Conservation (phyloP, 2,113 vertebrate genomes). For the Deroptyus accipitrinus region DNA sequence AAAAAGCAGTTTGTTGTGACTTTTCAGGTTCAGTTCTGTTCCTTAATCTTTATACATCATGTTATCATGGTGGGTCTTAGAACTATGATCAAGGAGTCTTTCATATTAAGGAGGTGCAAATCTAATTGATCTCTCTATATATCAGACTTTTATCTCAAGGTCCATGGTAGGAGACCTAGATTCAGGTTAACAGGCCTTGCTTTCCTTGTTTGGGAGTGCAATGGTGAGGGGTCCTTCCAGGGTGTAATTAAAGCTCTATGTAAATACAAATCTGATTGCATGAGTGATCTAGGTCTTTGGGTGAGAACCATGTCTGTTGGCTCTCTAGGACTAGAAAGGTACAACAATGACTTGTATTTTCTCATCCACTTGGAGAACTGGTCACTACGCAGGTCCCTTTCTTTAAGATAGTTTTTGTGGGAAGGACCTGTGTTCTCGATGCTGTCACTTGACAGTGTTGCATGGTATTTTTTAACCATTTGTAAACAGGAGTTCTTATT, state of each 20-base stretch:
- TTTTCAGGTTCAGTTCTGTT: not conserved
- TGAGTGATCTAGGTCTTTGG: not conserved
- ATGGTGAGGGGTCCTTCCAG: not conserved
- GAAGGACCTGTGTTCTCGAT: not conserved
- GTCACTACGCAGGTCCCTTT: accelerated
- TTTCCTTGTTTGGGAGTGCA: not conserved
- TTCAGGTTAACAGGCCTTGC: not conserved
- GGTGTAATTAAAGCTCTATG: not conserved
- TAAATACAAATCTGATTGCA: not conserved
- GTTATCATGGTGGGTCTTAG: not conserved
- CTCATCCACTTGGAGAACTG: not conserved
- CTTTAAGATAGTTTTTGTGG: not conserved
- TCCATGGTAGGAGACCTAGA: not conserved
- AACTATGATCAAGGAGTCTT: not conserved
- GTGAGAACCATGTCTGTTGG: not conserved
- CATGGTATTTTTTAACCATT: not conserved
- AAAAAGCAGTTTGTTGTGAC: not conserved
- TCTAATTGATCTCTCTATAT: not conserved
- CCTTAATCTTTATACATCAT: not conserved
- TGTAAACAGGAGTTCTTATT: not conserved
- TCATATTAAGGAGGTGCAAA: not conserved
- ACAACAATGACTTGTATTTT: not conserved
- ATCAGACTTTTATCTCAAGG: not conserved
- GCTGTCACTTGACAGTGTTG: not conserved
- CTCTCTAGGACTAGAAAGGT: not conserved